phyloP scores from a whole-genome alignment of 2,888 invertebrate genomes.

The Lycia hirtaria region DNA sequence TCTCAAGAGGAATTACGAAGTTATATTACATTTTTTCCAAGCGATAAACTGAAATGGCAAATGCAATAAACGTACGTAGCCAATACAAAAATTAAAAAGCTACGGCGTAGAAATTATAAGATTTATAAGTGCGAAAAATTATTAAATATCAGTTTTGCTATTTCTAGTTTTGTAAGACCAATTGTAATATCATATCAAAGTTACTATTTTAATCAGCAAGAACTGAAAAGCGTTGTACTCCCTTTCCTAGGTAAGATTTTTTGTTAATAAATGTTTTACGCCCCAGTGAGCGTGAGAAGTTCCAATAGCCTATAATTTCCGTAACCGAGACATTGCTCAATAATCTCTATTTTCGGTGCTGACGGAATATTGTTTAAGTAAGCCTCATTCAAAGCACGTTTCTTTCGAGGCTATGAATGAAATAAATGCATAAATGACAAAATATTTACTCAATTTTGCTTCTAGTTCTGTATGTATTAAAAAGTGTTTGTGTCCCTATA shows the following conservation, averaged over 20 bases:
- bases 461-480: no score
- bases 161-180: no score
- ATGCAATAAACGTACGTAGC: no score
- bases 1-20: no score
- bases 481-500: no score
- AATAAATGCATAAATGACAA: neutral
- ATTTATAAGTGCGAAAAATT: no score
- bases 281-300: slow-evolving; percentile 2
- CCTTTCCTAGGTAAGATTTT: neutral
- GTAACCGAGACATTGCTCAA: slow-evolving; percentile 48
- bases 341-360: slow-evolving; percentile 76
- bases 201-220: neutral
- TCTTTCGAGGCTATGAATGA: slow-evolving; percentile 6
- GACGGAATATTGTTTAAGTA: slow-evolving; percentile 49
- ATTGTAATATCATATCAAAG: no score
- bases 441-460: neutral
- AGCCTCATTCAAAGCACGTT: slow-evolving; percentile 33
- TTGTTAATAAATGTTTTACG: neutral
- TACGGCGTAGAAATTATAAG: no score
- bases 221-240: neutral
- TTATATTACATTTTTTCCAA: no score
- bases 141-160: no score
- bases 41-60: no score
- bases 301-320: slow-evolving; percentile 4
- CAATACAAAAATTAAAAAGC: no score